Conservation (phyloP, 1,140 invertebrate genomes). For the Scylla paramamosain region DNA sequence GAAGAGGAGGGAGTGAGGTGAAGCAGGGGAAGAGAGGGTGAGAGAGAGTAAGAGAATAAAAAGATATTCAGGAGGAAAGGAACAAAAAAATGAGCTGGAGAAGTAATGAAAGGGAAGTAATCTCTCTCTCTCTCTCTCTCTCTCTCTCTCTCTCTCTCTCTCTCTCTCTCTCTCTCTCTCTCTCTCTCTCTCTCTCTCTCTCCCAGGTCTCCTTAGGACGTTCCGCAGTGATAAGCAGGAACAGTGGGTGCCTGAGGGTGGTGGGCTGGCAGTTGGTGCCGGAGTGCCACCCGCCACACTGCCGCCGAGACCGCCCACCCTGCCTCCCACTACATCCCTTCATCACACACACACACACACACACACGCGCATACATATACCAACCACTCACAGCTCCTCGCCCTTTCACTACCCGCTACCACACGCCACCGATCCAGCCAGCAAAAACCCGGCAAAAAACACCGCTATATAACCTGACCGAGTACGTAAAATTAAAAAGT, state of each 20-base stretch:
- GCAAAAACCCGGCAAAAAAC: too few species aligned
- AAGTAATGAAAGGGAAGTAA: too few species aligned
- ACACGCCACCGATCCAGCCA: too few species aligned
- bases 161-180: slow-evolving; percentile 28
- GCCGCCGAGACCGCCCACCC: neutral
- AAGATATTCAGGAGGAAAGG: neutral
- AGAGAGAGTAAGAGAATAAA: neutral
- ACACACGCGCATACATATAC: neutral
- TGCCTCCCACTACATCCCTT: neutral
- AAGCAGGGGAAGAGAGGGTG: neutral
- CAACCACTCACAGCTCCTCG: neutral
- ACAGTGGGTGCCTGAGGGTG: slow-evolving; percentile 27
- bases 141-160: neutral
- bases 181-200: slow-evolving; percentile 21
- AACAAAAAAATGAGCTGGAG: too few species aligned
- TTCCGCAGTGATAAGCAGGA: slow-evolving; percentile 28
- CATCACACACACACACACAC: neutral
- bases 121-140: too few species aligned
- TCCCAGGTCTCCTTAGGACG: neutral
- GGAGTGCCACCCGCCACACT: neutral
- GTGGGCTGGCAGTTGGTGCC: neutral
- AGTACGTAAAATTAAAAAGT: neutral
- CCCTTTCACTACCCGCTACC: neutral
- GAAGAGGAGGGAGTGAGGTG: neutral
- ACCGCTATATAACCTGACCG: too few species aligned